These are phyloP conservation scores for Cephus nigrinus DNA, from an alignment of 2,888 invertebrate species.

Conservation along the genomic window DNA sequence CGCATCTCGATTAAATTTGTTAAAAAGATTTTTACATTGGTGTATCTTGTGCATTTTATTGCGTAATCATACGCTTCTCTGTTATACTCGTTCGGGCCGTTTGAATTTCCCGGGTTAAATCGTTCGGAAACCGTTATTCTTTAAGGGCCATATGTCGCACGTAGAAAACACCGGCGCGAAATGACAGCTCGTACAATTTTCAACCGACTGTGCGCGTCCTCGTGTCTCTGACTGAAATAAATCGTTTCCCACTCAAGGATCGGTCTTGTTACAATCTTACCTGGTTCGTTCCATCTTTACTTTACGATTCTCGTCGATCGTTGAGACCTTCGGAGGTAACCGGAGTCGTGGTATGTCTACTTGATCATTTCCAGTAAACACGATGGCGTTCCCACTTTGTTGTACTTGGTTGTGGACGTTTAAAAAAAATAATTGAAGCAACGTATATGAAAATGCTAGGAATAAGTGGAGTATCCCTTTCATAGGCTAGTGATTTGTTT, in stretches of 20 bases:
- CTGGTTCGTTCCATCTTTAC: not conserved
- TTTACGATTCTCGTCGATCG: not conserved
- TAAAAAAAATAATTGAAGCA: not conserved
- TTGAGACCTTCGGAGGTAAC: not conserved
- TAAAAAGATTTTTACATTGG: conserved; percentile 18
- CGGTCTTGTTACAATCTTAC: not conserved
- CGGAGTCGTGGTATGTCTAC: not conserved
- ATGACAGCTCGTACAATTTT: not conserved
- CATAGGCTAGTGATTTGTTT: not conserved
- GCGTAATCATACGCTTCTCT: not conserved
- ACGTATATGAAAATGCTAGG: not conserved
- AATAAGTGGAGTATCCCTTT: not conserved
- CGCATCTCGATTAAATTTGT: conserved; percentile 31
- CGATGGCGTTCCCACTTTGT: too few species aligned
- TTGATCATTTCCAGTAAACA: not conserved
- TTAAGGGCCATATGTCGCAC: not conserved
- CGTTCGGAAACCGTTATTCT: not conserved
- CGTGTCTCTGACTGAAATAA: not conserved
- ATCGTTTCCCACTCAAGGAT: not conserved
- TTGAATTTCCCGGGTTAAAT: not conserved
- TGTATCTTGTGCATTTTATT: not conserved
- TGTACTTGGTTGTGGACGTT: not conserved
- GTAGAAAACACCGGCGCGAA: not conserved
- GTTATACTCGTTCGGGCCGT: not conserved
- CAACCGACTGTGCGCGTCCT: not conserved